phyloP scores from a whole-genome alignment of 2,888 invertebrate species.

The Scotopteryx bipunctaria region DNA sequence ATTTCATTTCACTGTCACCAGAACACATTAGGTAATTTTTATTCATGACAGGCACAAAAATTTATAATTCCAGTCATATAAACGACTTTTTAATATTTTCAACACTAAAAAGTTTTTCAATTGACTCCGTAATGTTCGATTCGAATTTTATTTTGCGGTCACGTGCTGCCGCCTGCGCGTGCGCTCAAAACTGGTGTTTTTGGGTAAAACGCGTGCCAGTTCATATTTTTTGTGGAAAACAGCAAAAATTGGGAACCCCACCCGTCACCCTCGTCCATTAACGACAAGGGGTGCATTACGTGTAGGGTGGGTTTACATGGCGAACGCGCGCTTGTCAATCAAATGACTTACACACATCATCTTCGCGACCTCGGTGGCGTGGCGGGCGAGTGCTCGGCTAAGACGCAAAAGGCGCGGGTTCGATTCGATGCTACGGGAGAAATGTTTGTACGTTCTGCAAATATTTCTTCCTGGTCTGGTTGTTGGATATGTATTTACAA shows the following conservation, averaged over 20 bases:
- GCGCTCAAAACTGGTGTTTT: conserved; percentile 76
- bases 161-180: conserved; percentile 71
- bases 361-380: no score
- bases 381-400: no score
- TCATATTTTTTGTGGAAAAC: conserved; percentile 77
- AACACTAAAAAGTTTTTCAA: conserved; percentile 12
- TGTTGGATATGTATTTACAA: no score
- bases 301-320: conserved; percentile 56
- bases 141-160: conserved; percentile 42
- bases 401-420: no score
- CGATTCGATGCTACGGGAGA: no score
- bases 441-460: no score
- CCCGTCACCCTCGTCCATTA: conserved; percentile 67
- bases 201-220: conserved; percentile 74
- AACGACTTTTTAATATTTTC: no score
- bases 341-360: neutral
- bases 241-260: conserved; percentile 73
- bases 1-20: neutral
- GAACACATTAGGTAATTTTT: no score
- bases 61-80: neutral
- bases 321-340: conserved; percentile 3
- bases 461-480: no score
- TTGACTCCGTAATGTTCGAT: conserved; percentile 15
- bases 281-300: conserved; percentile 74
- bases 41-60: no score